Conservation (phyloP, 2,113 vertebrate genomes). For the Varanus salvator region DNA sequence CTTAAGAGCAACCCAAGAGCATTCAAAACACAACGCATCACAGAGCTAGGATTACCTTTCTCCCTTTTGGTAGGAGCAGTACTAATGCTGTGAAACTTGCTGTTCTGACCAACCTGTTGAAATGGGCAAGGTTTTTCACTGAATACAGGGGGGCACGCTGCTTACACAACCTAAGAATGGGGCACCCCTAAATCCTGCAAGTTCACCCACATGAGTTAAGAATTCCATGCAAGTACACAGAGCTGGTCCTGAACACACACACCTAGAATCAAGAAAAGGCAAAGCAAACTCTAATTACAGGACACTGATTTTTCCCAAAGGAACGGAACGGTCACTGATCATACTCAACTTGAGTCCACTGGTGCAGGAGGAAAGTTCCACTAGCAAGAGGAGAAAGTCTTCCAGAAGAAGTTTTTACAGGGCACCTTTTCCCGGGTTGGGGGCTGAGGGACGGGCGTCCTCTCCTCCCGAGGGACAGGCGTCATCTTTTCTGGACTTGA, state of each 20-base stretch:
- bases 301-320: not conserved
- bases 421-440: slow-evolving; percentile 40
- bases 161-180: not conserved
- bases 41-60: not conserved
- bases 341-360: not conserved
- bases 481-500: not conserved
- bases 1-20: not conserved
- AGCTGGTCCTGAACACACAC: not conserved
- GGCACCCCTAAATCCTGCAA: not conserved
- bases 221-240: not conserved
- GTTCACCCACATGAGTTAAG: not conserved
- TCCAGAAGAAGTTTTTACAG: slow-evolving; percentile 82
- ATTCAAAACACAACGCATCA: not conserved
- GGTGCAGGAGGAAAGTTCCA: not conserved
- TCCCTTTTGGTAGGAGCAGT: not conserved
- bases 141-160: not conserved
- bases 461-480: slow-evolving; percentile 44
- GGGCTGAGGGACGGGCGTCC: slow-evolving; percentile 23
- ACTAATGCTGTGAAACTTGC: not conserved
- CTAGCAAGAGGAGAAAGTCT: slow-evolving; percentile 80
- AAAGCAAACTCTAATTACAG: not conserved
- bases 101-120: not conserved
- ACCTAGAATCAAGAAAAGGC: not conserved
- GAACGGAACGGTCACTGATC: not conserved
- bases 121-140: not conserved